Evolutionary conservation across 2,888 invertebrate genomes (phyloP), one percentile per base, ranked within the genome.

Genomic region (Coremacera marginata): DNA sequence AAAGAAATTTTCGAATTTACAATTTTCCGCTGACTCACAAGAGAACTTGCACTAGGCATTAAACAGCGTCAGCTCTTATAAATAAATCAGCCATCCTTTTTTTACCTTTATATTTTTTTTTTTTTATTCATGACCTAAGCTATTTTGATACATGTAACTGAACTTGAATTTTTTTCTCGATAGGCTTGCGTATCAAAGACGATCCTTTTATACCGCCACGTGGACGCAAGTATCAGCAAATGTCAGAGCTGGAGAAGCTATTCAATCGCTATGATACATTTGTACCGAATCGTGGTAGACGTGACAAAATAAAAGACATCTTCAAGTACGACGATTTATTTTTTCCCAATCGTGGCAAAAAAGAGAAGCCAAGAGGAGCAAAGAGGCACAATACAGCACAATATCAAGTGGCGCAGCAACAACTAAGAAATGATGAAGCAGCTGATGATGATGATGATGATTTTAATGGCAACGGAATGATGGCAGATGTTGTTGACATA

Each of bases 321-420:
- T 88, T 89, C 79, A 88, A 89, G 84, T 86, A 88, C 82, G 87
- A 89, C 80, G 89, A 89, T 85, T 84, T 88, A 77, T 89, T 89
- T 83, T 87, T 85, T 83, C 89, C 89, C 76, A 86, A 88, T 84
- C 88, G 89, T 70, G 89, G 89, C 78, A 89, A 88, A 80, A 87
- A 87, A 80, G 80, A 80, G 78, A 79, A 84, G 77, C 78, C 75
- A 27, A 51, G 55, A 55, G 60, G 55, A 55, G 51, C 65, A 27
- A n/a, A 31, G 25, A 5, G 27, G 27, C 60, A 62, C 22, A 57
- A 72, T 3, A 11, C 25, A 31, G 19, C 37, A 16, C 16, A 31
- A 25, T 65, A 65, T 51, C 14, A 16, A 49, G 19, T n/a, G 55
- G 14, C n/a, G 14, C 57, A 55, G 7, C 71, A 55, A 37, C 70